phyloP scores from a whole-genome alignment of 2,797 vertebrate species.

The Pelobates cultripes region DNA sequence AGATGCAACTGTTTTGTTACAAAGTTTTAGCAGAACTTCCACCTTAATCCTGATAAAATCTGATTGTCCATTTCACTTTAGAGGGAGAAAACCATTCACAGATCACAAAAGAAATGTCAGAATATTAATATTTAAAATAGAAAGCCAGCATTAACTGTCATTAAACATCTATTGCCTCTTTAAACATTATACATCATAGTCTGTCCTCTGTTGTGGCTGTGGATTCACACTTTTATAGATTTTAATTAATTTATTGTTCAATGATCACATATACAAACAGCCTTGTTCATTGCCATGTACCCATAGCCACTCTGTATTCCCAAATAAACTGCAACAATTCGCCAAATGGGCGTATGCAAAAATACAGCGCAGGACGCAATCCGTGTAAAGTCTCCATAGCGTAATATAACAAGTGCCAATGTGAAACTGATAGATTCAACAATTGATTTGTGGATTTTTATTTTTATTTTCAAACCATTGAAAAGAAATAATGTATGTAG shows the following conservation, averaged over 20 bases:
- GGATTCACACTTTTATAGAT: neutral
- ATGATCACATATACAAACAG: constrained; percentile 3
- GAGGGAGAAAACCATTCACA: too few relatives aligned
- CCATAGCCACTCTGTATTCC: neutral
- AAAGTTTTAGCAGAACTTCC: too few relatives aligned
- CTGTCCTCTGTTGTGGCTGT: neutral
- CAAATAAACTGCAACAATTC: neutral
- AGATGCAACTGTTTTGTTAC: too few relatives aligned
- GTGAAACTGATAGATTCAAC: constrained; percentile 81
- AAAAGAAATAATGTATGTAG: constrained; percentile 99
- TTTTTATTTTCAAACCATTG: constrained; percentile 95
- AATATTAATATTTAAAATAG: neutral
- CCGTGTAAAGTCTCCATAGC: constrained; percentile 81
- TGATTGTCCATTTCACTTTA: too few relatives aligned
- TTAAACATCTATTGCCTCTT: neutral
- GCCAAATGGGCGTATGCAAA: constrained; percentile 64
- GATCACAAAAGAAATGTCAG: too few relatives aligned
- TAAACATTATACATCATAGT: neutral
- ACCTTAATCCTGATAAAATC: too few relatives aligned
- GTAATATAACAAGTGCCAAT: constrained; percentile 82
- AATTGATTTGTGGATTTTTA: constrained; percentile 97
- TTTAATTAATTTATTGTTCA: neutral
- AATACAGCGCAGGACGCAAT: constrained; percentile 73
- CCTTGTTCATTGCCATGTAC: neutral
- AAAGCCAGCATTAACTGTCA: neutral